A percentile compares a stretch with the other conserved stretches of the same genome.
Conservation (phyloP, 2,113 vertebrate genomes). For the Istiophorus platypterus region DNA sequence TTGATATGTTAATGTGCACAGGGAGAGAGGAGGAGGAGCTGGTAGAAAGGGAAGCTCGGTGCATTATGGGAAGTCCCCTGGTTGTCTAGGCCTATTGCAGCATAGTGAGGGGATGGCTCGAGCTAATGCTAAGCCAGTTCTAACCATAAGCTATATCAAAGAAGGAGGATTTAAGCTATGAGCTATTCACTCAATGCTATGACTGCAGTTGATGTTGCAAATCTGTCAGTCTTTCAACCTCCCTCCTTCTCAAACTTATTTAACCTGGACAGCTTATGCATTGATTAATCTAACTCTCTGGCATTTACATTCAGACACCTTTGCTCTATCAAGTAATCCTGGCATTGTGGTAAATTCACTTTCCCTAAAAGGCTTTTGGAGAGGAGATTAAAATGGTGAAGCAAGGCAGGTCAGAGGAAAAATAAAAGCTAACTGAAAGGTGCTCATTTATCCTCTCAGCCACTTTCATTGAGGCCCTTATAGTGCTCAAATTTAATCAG, state of each 20-base stretch:
- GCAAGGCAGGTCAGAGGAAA: conserved; percentile 54
- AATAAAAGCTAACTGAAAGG: conserved; percentile 64
- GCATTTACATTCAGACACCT: conserved; percentile 67
- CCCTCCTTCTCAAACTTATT: conserved; percentile 33
- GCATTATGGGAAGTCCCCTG: no score
- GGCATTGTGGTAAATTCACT: conserved; percentile 70
- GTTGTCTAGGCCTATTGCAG: no score
- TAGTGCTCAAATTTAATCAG: conserved; percentile 66
- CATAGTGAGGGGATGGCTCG: no score
- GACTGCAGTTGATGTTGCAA: conserved; percentile 18
- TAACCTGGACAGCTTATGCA: conserved; percentile 9
- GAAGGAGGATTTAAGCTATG: no score
- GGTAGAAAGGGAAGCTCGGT: no score
- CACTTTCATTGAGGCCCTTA: conserved; percentile 43
- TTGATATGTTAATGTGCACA: no score
- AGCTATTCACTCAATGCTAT: conserved; percentile 18
- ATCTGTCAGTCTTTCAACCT: conserved; percentile 19
- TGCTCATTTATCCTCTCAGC: conserved; percentile 49
- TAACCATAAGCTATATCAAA: no score
- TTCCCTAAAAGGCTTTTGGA: conserved; percentile 64
- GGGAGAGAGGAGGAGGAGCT: no score
- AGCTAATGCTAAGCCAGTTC: no score
- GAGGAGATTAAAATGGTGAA: conserved; percentile 64
- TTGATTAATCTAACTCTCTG: conserved; percentile 41
- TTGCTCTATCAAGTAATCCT: conserved; percentile 69